Conservation (phyloP, 1,140 invertebrate species). For the Ptiloglossa arizonensis region DNA sequence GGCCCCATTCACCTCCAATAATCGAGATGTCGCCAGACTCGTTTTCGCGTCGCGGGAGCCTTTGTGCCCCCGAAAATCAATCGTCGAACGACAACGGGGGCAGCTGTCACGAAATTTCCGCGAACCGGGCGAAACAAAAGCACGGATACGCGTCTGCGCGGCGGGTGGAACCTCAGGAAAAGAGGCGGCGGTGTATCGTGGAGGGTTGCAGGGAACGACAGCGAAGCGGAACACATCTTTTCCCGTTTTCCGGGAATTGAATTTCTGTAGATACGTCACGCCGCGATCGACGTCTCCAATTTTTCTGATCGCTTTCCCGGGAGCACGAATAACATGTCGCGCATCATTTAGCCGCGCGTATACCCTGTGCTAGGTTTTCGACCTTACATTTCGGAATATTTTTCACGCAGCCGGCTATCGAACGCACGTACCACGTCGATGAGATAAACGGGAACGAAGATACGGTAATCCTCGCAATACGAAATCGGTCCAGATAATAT, state of each 20-base stretch:
- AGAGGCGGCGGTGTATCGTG: too few relatives aligned
- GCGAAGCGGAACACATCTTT: slow-evolving; percentile 9
- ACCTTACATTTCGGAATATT: not conserved
- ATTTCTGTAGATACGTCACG: slow-evolving; percentile 56
- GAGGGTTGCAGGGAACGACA: not conserved
- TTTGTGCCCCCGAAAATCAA: not conserved
- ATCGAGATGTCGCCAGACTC: not conserved
- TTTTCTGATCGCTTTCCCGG: slow-evolving; percentile 46
- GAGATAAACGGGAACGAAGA: too few relatives aligned
- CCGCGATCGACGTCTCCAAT: slow-evolving; percentile 51
- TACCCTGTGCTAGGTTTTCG: not conserved
- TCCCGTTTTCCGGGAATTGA: slow-evolving; percentile 38
- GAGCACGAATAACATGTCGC: slow-evolving; percentile 59
- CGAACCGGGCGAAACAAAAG: slow-evolving; percentile 8
- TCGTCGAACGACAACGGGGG: not conserved
- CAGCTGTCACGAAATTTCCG: not conserved
- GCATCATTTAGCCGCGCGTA: slow-evolving; percentile 33
- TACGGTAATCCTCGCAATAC: too few relatives aligned
- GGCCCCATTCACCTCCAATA: too few relatives aligned
- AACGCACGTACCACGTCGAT: too few relatives aligned
- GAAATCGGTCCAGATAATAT: too few relatives aligned
- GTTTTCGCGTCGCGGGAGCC: not conserved
- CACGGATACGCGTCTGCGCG: too few relatives aligned
- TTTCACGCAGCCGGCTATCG: not conserved
- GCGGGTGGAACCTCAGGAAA: too few relatives aligned